phyloP scores from a whole-genome alignment of 2,113 vertebrate species.

The Mesembrinibis cayennensis region DNA sequence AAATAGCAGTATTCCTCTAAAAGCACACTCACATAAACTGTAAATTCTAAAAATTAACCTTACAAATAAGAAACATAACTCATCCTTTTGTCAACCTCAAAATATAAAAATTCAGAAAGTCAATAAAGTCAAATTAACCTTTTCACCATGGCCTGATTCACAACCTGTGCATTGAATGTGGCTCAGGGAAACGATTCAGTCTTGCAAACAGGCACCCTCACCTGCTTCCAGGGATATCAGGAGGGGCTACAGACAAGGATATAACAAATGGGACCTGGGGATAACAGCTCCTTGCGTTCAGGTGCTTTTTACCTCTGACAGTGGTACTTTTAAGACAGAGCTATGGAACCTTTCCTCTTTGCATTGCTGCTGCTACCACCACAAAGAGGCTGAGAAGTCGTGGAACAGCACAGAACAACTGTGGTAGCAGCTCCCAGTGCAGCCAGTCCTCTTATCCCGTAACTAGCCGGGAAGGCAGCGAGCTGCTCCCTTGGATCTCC shows the following conservation, averaged over 20 bases:
- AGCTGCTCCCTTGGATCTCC: neutral
- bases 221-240: neutral
- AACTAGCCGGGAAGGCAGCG: neutral
- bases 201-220: too few relatives aligned
- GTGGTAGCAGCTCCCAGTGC: neutral
- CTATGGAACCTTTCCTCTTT: neutral
- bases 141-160: neutral
- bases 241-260: rapidly evolving
- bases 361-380: neutral
- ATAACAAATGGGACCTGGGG: neutral
- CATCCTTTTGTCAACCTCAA: neutral
- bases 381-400: neutral
- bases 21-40: neutral
- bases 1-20: neutral
- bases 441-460: too few relatives aligned
- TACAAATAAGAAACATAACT: neutral
- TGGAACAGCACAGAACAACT: neutral
- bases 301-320: neutral
- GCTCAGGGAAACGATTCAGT: neutral
- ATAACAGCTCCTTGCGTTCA: neutral
- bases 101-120: neutral
- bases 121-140: neutral
- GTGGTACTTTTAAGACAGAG: neutral
- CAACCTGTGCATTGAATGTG: rapidly evolving
- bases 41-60: neutral